phyloP scores from a whole-genome alignment of 2,888 invertebrate genomes.

The Drosophila prolongata region DNA sequence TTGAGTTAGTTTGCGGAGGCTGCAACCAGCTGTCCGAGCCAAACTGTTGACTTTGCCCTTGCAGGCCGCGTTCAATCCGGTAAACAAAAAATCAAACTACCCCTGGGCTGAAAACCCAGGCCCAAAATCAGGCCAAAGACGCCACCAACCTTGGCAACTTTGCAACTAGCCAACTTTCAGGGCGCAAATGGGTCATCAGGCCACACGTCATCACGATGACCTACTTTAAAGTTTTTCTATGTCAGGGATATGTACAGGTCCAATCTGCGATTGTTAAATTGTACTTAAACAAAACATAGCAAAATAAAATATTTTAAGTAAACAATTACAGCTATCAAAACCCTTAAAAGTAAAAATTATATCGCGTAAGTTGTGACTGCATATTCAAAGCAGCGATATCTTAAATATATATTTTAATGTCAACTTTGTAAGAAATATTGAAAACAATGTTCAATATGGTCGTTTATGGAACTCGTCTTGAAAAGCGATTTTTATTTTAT shows the following conservation, averaged over 20 bases:
- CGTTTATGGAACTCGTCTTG: no score
- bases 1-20: constrained; percentile 6
- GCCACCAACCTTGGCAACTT: constrained; percentile 1
- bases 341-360: no score
- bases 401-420: no score
- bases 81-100: constrained; percentile 21
- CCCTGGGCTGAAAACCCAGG: constrained; percentile 4
- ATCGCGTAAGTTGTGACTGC: no score
- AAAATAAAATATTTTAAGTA: no score
- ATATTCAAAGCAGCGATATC: no score
- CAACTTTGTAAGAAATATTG: no score
- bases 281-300: not conserved
- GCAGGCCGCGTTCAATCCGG: constrained; percentile 42
- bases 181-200: constrained; percentile 31
- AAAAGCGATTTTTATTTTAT: no score
- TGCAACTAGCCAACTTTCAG: constrained; percentile 1
- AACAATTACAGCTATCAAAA: no score
- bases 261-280: not conserved
- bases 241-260: constrained; percentile 17
- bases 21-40: constrained; percentile 56
- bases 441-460: no score
- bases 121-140: not conserved
- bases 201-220: constrained; percentile 34
- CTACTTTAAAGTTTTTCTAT: constrained; percentile 20
- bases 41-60: constrained; percentile 29